A percentile compares a stretch with the other conserved stretches of the same genome.
Conservation (phyloP, 2,113 vertebrate genomes). For the Carollia perspicillata region DNA sequence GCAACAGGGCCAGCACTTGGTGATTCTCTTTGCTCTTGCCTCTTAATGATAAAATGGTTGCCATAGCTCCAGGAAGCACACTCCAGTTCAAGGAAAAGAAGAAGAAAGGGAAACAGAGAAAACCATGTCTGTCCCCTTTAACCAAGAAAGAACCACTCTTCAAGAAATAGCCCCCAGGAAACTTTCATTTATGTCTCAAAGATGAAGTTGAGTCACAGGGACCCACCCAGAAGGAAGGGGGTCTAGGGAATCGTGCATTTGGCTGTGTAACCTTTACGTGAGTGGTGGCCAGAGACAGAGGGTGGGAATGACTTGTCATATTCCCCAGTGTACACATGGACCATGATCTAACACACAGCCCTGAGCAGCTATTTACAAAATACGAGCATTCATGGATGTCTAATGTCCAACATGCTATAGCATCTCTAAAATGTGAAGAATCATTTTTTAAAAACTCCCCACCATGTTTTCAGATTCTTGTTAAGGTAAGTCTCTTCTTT, state of each 20-base stretch:
- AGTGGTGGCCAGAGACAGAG: background rate
- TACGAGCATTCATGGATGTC: background rate
- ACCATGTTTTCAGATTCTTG: background rate
- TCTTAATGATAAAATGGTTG: background rate
- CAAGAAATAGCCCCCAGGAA: background rate
- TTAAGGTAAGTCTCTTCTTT: background rate
- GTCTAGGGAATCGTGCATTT: background rate
- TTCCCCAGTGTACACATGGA: background rate
- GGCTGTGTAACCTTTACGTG: background rate
- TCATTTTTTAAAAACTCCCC: background rate
- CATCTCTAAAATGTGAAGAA: background rate
- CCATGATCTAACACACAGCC: background rate
- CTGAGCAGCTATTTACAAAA: background rate
- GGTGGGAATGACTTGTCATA: background rate
- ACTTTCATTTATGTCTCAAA: background rate
- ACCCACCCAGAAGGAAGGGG: background rate
- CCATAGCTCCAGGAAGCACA: background rate
- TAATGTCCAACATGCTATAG: background rate
- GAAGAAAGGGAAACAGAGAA: background rate
- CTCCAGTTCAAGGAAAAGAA: background rate
- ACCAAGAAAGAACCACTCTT: background rate
- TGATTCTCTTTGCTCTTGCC: background rate
- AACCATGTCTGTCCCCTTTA: background rate
- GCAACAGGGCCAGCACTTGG: background rate
- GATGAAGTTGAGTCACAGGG: background rate